Conservation (phyloP, 2,113 vertebrate species). For the Sturnus vulgaris region DNA sequence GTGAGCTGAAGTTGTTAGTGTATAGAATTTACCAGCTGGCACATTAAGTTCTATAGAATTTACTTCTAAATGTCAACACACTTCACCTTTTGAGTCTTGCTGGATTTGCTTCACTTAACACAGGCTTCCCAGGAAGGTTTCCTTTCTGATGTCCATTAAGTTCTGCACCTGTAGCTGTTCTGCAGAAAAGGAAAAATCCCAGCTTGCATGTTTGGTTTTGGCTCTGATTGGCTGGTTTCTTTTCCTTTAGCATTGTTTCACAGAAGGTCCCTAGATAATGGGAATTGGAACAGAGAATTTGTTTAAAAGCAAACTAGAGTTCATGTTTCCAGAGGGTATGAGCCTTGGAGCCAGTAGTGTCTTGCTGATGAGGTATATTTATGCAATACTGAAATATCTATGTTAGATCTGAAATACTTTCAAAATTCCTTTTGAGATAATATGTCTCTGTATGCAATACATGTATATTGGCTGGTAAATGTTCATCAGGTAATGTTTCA, state of each 20-base stretch:
- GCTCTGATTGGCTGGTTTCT: background rate
- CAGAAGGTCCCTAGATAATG: background rate
- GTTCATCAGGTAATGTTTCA: background rate
- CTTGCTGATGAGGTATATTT: background rate
- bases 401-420: background rate
- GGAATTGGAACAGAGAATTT: background rate
- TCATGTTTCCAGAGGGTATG: background rate
- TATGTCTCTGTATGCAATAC: background rate
- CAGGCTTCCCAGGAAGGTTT: background rate
- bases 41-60: background rate
- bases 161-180: background rate
- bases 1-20: background rate
- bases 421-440: background rate
- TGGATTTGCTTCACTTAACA: background rate
- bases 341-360: background rate
- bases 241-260: background rate
- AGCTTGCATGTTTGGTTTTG: background rate
- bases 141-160: background rate
- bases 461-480: background rate
- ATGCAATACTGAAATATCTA: background rate
- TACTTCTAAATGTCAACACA: background rate
- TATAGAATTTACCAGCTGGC: background rate
- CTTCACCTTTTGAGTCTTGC: background rate
- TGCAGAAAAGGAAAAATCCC: background rate
- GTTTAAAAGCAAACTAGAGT: background rate